Conservation (phyloP, 2,113 vertebrate genomes). For the Callipepla squamata region DNA sequence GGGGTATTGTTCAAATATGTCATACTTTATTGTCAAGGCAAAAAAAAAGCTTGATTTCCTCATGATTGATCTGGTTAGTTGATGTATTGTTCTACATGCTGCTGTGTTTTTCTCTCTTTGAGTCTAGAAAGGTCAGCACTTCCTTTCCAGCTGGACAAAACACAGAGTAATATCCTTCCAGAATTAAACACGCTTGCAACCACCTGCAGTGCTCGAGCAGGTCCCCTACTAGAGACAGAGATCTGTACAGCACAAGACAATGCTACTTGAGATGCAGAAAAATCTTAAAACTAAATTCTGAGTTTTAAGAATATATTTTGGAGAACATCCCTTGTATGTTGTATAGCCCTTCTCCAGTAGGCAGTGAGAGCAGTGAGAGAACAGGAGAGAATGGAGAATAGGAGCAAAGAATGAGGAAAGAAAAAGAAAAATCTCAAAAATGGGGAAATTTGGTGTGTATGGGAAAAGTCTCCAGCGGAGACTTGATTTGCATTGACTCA, state of each 20-base stretch:
- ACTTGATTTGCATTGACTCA: not conserved
- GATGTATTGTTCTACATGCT: not conserved
- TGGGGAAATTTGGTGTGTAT: not conserved
- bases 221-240: rapidly evolving
- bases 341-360: rapidly evolving
- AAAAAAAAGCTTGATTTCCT: not conserved
- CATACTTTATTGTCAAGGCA: not conserved
- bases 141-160: constrained; percentile 56
- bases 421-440: not conserved
- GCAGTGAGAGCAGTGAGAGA: not conserved
- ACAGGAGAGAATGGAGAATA: not conserved
- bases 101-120: not conserved
- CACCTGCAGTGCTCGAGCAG: not conserved
- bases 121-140: constrained; percentile 5
- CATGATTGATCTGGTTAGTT: not conserved
- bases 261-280: not conserved
- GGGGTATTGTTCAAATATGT: not conserved
- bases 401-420: not conserved
- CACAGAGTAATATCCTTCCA: constrained; percentile 22
- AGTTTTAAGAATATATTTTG: not conserved
- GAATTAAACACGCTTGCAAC: not conserved
- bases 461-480: not conserved
- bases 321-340: not conserved
- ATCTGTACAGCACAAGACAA: not conserved
- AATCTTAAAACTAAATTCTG: not conserved